These are phyloP conservation scores for Cyanoliseus patagonus DNA, from an alignment of 2,113 vertebrate species.

Conservation along the genomic window DNA sequence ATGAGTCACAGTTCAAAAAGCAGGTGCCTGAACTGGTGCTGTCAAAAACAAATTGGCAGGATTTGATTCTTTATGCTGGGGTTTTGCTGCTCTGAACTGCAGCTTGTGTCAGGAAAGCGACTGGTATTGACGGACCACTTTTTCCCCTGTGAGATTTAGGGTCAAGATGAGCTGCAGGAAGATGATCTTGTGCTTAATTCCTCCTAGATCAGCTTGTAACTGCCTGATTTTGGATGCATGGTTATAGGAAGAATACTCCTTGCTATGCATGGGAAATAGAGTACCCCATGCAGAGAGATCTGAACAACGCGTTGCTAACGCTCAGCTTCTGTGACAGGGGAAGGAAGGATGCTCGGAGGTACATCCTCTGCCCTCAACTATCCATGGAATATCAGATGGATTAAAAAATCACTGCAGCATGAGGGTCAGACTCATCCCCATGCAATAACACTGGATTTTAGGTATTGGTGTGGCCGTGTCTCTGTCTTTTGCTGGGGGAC, in stretches of 20 bases:
- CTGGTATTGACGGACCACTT: not conserved
- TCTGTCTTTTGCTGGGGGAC: not conserved
- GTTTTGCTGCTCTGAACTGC: not conserved
- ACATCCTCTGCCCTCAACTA: rapidly evolving
- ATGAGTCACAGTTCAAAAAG: constrained; percentile 35
- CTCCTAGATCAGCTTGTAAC: not conserved
- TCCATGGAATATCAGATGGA: not conserved
- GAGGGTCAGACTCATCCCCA: not conserved
- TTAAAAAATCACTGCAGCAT: not conserved
- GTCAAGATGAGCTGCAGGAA: not conserved
- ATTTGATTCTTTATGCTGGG: not conserved
- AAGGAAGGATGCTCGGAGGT: not conserved
- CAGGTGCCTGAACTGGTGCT: not conserved
- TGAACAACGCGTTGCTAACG: rapidly evolving
- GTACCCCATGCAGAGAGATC: not conserved
- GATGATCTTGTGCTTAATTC: not conserved
- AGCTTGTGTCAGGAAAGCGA: not conserved
- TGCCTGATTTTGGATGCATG: not conserved
- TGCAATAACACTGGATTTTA: not conserved
- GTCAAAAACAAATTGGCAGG: constrained; percentile 18
- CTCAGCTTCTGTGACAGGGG: not conserved
- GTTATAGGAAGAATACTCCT: not conserved
- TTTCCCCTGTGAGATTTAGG: not conserved
- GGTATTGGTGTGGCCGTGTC: rapidly evolving
- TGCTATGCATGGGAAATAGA: not conserved